Base-by-base conservation (phyloP, 2,888 invertebrate species). In the Tuta absoluta region DNA sequence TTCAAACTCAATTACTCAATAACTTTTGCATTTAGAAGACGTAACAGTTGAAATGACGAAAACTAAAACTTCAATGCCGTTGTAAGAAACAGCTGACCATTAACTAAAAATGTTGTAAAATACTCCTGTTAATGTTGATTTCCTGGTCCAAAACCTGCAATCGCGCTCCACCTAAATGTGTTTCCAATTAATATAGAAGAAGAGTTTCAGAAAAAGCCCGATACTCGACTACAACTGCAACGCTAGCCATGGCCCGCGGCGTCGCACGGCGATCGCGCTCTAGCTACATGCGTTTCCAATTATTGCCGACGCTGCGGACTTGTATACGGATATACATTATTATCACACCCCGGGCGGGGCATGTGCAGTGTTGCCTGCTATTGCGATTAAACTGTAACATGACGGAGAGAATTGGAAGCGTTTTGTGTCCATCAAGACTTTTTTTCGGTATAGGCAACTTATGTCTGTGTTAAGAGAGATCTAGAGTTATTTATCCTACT, bases 201-300 rank as follows among this genome's bases (percentile, higher is more conserved):
- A 28, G 28, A 28, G 28, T 33, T 33, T 33, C 4, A 45, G n/a
- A 2, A 45, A 45, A n/a, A n/a, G 17, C 10, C 14, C n/a, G 17
- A n/a, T n/a, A n/a, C 1, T 33, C 10, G 1, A 7, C 33, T 33
- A 8, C 10, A 33, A 33, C 33, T 33, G 33, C 10, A 33, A 33
- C 8, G 8, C 21, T 21, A 23, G 24, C 14, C 21, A 53, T 23
- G 24, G 61, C 61, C 61, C 49, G 61, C 49, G 61, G 61, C 61
- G 61, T 48, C 49, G 33, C 38, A 19, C 61, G 49, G 38, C 49
- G 24, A 49, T 19, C 49, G 21, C 45, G 45, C 45, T 17, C n/a
- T 17, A 37, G 33, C 49, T 49, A 65, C 66, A 66, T 66, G 60
- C 63, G 63, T 66, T 66, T 66, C 66, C 66, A 66, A 66, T 66